These are phyloP conservation scores for Lasioglossum villosulum DNA, from an alignment of 2,888 invertebrate genomes.

Conservation along the genomic window DNA sequence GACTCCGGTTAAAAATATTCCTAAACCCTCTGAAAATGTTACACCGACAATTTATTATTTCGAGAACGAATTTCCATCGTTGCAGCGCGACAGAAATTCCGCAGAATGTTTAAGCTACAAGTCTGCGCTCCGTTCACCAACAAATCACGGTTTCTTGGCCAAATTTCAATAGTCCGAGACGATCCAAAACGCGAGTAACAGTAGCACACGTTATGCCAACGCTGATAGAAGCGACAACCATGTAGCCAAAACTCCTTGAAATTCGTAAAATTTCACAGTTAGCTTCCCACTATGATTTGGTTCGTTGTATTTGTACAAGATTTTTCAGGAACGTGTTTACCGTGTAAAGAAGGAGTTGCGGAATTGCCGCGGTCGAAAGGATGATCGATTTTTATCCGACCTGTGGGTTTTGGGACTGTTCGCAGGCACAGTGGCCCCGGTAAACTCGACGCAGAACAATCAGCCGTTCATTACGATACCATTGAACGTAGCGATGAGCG, in stretches of 20 bases:
- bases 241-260: neutral
- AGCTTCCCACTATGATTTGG: neutral
- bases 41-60: neutral
- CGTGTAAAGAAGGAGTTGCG: neutral
- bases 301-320: too few relatives aligned
- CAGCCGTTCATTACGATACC: constrained; percentile 90
- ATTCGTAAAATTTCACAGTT: neutral
- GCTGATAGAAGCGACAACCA: neutral
- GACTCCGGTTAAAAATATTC: neutral
- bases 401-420: constrained; percentile 42
- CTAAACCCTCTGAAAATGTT: neutral
- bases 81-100: neutral
- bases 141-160: neutral
- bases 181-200: neutral
- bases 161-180: neutral
- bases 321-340: too few relatives aligned
- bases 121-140: neutral
- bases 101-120: neutral
- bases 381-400: neutral
- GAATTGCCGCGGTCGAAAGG: neutral
- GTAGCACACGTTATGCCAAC: neutral
- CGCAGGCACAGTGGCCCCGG: constrained; percentile 76
- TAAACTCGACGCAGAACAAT: constrained; percentile 78
- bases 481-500: constrained; percentile 88
- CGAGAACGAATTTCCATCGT: neutral